Conservation (phyloP, 1,140 invertebrate genomes). For the Drosophila quadrilineata region DNA sequence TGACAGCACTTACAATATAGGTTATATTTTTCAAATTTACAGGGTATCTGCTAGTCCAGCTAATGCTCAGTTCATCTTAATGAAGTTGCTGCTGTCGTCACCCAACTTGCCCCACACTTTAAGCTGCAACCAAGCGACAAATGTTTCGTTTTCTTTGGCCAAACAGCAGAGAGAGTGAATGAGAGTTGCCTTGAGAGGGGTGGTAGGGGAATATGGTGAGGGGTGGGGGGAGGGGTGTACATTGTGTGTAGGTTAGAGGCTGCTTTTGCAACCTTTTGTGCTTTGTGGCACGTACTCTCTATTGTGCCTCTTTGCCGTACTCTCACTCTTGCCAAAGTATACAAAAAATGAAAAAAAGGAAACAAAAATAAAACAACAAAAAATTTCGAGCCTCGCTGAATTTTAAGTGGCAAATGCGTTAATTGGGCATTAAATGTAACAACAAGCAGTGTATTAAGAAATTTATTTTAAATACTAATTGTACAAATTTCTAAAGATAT, state of each 20-base stretch:
- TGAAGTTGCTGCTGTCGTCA: constrained; percentile 53
- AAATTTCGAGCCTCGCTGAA: constrained; percentile 57
- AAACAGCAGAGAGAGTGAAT: not conserved
- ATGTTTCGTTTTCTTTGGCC: constrained; percentile 38
- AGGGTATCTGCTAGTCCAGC: not conserved
- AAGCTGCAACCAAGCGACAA: constrained; percentile 63
- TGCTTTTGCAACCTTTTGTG: constrained; percentile 57
- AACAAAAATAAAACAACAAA: too few relatives aligned
- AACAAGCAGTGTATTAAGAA: too few relatives aligned
- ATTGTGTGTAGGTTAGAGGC: not conserved
- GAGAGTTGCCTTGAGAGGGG: too few relatives aligned
- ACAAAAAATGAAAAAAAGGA: too few relatives aligned
- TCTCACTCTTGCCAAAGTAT: constrained; percentile 31
- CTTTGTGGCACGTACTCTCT: constrained; percentile 72
- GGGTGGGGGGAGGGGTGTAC: not conserved
- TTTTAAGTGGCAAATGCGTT: constrained; percentile 72
- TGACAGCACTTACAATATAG: not conserved
- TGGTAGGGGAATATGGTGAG: not conserved
- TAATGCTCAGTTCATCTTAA: constrained; percentile 20
- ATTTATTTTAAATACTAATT: too few relatives aligned
- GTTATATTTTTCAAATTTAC: not conserved
- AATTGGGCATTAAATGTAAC: constrained; percentile 72
- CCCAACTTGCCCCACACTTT: not conserved
- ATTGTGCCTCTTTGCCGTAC: constrained; percentile 37
- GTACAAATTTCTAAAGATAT: too few relatives aligned